phyloP scores from a whole-genome alignment of 1,140 invertebrate genomes.

The Polyergus mexicanus region DNA sequence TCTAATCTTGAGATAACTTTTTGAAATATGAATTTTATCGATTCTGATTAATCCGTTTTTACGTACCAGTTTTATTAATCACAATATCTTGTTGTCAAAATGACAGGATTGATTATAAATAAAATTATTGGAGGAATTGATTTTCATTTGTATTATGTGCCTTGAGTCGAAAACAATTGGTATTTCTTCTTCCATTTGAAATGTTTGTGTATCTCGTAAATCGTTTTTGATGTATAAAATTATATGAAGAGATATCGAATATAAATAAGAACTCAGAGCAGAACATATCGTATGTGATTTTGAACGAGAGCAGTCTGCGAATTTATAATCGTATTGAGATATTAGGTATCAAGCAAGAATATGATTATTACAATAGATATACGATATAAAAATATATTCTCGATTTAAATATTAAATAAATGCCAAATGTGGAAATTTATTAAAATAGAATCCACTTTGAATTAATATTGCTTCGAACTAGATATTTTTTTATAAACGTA shows the following conservation, averaged over 20 bases:
- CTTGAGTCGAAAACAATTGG: neutral
- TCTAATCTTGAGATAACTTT: neutral
- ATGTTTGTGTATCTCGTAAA: neutral
- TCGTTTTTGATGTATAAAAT: neutral
- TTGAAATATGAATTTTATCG: neutral
- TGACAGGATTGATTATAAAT: neutral
- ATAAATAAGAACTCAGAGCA: neutral
- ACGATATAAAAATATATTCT: neutral
- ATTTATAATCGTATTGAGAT: neutral
- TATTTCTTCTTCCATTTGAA: conserved; percentile 6
- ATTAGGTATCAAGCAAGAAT: neutral
- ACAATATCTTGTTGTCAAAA: neutral
- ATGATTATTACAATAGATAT: neutral
- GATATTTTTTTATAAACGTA: neutral
- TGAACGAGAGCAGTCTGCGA: neutral
- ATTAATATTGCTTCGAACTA: neutral
- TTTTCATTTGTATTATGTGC: neutral
- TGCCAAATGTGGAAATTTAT: neutral
- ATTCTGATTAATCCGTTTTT: neutral
- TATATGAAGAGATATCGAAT: neutral
- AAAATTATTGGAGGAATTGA: neutral
- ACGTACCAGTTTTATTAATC: no score
- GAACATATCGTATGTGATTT: neutral
- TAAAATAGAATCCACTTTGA: neutral
- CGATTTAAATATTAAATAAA: neutral